Evolutionary conservation across 2,888 invertebrate genomes (phyloP).

Genomic region (Hypomecis atomaria): DNA sequence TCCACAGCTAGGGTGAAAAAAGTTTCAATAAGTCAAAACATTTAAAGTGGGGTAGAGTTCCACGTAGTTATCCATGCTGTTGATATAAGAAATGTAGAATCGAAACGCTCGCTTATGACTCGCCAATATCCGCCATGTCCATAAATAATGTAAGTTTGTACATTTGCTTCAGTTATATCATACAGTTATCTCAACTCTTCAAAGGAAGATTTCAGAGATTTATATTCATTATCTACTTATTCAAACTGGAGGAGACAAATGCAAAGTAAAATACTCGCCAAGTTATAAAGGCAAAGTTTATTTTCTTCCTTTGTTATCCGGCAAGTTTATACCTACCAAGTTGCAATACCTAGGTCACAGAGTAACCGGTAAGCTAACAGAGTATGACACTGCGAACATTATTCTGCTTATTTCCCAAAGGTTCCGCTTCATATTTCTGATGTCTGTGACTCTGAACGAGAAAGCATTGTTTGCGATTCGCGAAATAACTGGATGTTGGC

Average conservation of each 20-base stretch:
- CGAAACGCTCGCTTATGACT: too few species aligned
- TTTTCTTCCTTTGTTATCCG: conserved; percentile 30
- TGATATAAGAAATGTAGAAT: too few species aligned
- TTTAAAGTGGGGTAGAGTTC: too few species aligned
- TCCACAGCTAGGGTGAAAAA: too few species aligned
- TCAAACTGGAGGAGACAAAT: conserved; percentile 18
- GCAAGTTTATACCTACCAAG: conserved; percentile 17
- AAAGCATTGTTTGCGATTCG: conserved; percentile 54
- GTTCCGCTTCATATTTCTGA: conserved; percentile 55
- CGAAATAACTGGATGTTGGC: conserved; percentile 34
- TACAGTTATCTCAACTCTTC: conserved; percentile 6
- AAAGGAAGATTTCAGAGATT: conserved; percentile 19
- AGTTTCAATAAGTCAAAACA: too few species aligned
- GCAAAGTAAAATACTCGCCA: conserved; percentile 23
- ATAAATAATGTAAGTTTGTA: not conserved
- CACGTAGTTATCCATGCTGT: too few species aligned
- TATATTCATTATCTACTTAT: conserved; percentile 22
- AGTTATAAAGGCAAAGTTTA: conserved; percentile 26
- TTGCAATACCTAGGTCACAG: conserved; percentile 21
- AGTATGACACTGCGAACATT: conserved; percentile 52
- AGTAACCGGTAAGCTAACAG: conserved; percentile 28
- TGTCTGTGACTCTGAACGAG: conserved; percentile 48
- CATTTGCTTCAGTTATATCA: conserved; percentile 3
- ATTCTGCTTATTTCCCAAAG: conserved; percentile 65
- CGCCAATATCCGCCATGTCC: too few species aligned